phyloP scores from a whole-genome alignment of 2,113 vertebrate genomes.

The Ptilorrhoa leucosticta region DNA sequence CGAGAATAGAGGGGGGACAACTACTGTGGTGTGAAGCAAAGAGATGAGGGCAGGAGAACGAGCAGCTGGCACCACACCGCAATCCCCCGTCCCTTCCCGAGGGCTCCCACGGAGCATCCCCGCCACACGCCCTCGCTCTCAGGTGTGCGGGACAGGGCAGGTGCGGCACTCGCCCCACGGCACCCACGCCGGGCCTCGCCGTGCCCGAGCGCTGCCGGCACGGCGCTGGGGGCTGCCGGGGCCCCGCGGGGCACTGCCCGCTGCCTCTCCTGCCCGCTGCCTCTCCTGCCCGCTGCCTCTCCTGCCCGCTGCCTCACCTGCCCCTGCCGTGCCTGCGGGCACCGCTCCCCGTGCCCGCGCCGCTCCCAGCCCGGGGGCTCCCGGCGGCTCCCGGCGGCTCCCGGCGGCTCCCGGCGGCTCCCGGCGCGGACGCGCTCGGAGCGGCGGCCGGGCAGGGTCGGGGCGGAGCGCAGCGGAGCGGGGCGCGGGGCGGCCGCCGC shows the following conservation, averaged over 20 bases:
- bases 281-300: background rate
- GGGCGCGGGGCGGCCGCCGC: background rate
- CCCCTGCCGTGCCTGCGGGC: too few species aligned
- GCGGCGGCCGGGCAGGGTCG: background rate
- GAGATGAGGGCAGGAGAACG: background rate
- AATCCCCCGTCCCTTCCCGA: background rate
- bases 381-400: background rate
- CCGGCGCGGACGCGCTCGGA: background rate
- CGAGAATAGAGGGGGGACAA: background rate
- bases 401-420: background rate
- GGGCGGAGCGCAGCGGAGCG: background rate
- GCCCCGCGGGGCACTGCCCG: too few species aligned
- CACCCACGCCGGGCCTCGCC: background rate
- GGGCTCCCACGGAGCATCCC: background rate
- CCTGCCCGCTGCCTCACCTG: background rate
- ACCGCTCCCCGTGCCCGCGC: background rate
- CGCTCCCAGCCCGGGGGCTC: background rate
- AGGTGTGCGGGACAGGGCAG: background rate
- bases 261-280: background rate
- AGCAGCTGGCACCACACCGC: background rate
- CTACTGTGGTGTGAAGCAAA: fast-evolving
- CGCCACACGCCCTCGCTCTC: background rate
- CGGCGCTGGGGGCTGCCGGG: background rate
- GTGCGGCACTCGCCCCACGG: background rate
- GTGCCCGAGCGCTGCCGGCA: background rate